Percentiles rank a stretch among this genome's conserved stretches.
Evolutionary conservation across 1,140 invertebrate genomes (phyloP).

Genomic region (Teleogryllus occipitalis): DNA sequence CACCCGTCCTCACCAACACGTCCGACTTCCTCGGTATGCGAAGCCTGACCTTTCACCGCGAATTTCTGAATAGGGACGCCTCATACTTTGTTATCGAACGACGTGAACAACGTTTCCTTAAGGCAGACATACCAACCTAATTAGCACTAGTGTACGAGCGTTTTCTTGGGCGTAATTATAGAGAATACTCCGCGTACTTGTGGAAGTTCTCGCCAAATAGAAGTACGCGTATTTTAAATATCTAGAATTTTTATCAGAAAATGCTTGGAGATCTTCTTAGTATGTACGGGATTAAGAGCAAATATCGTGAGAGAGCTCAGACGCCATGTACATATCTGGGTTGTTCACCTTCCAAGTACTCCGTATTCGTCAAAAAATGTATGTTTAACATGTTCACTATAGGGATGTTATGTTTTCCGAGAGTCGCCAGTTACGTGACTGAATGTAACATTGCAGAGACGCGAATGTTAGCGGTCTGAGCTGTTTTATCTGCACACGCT

Average conservation of each 20-base stretch:
- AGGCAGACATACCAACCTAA: background rate
- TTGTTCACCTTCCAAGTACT: too few species aligned
- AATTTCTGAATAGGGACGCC: background rate
- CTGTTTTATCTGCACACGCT: too few species aligned
- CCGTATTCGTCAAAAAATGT: too few species aligned
- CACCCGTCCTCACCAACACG: background rate
- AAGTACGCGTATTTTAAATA: background rate
- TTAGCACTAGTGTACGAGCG: background rate
- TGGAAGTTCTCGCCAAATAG: background rate
- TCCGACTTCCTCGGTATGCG: background rate
- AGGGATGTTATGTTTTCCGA: too few species aligned
- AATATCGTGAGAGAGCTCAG: background rate
- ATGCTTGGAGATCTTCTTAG: background rate
- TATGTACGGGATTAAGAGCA: background rate
- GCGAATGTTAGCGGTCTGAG: too few species aligned
- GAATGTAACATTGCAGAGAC: too few species aligned
- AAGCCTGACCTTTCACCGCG: background rate
- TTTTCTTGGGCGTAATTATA: background rate
- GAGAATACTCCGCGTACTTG: background rate
- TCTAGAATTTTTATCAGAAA: background rate
- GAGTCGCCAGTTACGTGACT: too few species aligned
- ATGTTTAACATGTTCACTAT: too few species aligned
- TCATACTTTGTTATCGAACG: background rate
- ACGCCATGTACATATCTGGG: too few species aligned
- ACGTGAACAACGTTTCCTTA: background rate